Percentiles rank a stretch among this genome's conserved stretches.
phyloP scores from a whole-genome alignment of 2,888 invertebrate genomes.

The Hermaeophaga mercurialis region DNA sequence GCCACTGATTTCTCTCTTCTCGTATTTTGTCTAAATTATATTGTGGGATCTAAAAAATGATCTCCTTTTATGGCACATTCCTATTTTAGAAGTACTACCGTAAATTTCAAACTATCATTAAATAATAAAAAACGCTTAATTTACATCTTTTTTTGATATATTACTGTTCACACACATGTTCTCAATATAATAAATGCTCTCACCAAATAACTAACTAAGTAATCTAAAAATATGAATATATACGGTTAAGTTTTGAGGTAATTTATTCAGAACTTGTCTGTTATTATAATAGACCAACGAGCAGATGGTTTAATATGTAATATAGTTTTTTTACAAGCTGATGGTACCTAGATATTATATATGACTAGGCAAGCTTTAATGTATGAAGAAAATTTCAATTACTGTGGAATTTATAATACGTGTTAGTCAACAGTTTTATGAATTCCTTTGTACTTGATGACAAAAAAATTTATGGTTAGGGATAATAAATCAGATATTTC shows the following conservation, averaged over 20 bases:
- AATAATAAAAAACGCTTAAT: conserved; percentile 15
- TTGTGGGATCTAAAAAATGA: not conserved
- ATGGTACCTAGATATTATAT: conserved; percentile 6
- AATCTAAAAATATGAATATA: conserved; percentile 6
- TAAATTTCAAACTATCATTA: conserved; percentile 3
- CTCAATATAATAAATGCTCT: conserved; percentile 8
- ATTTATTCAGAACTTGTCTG: conserved; percentile 9
- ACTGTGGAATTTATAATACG: not conserved
- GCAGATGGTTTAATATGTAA: conserved; percentile 12
- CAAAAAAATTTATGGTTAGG: no score
- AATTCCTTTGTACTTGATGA: not conserved
- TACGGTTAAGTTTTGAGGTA: conserved; percentile 9
- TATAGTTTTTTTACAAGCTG: conserved; percentile 10
- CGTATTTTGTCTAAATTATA: no score
- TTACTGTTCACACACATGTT: conserved; percentile 12
- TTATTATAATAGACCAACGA: conserved; percentile 9
- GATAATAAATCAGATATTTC: no score
- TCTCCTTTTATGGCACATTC: conserved; percentile 6
- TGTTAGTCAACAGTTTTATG: conserved; percentile 2
- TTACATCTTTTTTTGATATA: conserved; percentile 14
- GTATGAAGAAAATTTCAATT: conserved; percentile 5
- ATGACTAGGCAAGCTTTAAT: conserved; percentile 10
- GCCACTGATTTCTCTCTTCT: no score
- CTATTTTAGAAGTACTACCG: conserved; percentile 7
- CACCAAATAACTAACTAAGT: conserved; percentile 5